Evolutionary conservation across 2,888 invertebrate genomes (phyloP), one percentile per base, ranked within the genome.

Genomic region (Metellina segmentata): DNA sequence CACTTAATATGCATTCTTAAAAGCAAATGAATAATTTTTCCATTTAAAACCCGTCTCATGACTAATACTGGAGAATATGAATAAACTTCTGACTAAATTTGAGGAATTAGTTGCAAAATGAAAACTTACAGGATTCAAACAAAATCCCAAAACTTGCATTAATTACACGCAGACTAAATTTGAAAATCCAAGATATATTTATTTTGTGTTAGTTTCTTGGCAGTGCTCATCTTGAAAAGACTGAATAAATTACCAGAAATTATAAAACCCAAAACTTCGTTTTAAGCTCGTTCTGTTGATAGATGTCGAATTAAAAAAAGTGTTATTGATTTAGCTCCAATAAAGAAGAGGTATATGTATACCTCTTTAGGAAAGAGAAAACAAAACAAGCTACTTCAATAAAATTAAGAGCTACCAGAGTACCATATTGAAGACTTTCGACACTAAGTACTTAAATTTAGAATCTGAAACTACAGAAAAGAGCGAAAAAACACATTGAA

Each of bases 391-490:
- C 61, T 61, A 11, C 61, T 61, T 61, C 34, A 61, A 61, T 61
- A 61, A 79, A 79, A 79, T 79, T 79, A 79, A 49, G 20, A 34
- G 13, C 61, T 20, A 53, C 61, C 61, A 52, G 34, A 19, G 7
- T 4, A 1, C 8, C 0, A 8, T 8, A 8, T 79, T 34, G 20
- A 61, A 79, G 13, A 20, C 20, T 71, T 71, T 71, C 48, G 53
- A 53, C 34, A 20, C 61, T 74, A 85, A 85, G 72, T 85, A 49
- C 61, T 6, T 75, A 72, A 85, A 61, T 79, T 20, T 0, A n/a
- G 61, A 61, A 61, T 61, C 16, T 61, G 61, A 61, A 49, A 34
- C 34, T 75, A 16, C 34, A 48, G 48, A 75, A 20, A 75, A 75
- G 34, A 52, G 52, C 49, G 61, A 61, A 61, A 61, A 61, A 61